These are phyloP conservation scores for Pomatorhinus ruficollis DNA, from an alignment of 2,113 vertebrate species.

Conservation along the genomic window DNA sequence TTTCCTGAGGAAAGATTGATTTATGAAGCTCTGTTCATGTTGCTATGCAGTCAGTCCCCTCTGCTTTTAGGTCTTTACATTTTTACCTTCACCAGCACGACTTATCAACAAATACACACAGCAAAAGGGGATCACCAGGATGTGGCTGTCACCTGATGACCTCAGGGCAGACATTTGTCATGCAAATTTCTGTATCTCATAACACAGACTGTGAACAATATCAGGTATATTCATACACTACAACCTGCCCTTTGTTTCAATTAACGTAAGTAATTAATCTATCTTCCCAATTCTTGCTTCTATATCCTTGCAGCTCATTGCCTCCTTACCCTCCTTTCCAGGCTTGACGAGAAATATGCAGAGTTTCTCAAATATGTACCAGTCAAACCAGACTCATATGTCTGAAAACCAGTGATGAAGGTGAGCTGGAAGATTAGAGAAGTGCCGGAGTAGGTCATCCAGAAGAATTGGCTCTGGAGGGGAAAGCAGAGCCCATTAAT, in stretches of 20 bases:
- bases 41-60: not conserved
- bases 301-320: not conserved
- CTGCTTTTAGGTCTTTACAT: not conserved
- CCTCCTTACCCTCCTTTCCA: not conserved
- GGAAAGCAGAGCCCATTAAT: conserved; percentile 37
- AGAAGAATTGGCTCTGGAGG: conserved; percentile 44
- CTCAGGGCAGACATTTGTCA: not conserved
- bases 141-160: not conserved
- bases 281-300: not conserved
- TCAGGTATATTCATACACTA: not conserved
- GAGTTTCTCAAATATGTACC: not conserved
- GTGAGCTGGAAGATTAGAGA: not conserved
- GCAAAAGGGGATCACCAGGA: not conserved
- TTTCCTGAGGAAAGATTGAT: conserved; percentile 21
- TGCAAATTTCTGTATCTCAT: not conserved
- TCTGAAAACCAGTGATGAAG: not conserved
- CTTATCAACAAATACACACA: not conserved
- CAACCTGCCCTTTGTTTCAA: not conserved
- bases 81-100: not conserved
- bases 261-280: not conserved
- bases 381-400: not conserved
- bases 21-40: not conserved
- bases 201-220: not conserved
- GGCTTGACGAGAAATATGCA: not conserved
- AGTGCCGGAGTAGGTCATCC: conserved; percentile 36